Percentiles rank a stretch among this genome's conserved stretches.
Evolutionary conservation across 1,140 invertebrate genomes (phyloP).

Genomic region (Thereuonema tuberculata): DNA sequence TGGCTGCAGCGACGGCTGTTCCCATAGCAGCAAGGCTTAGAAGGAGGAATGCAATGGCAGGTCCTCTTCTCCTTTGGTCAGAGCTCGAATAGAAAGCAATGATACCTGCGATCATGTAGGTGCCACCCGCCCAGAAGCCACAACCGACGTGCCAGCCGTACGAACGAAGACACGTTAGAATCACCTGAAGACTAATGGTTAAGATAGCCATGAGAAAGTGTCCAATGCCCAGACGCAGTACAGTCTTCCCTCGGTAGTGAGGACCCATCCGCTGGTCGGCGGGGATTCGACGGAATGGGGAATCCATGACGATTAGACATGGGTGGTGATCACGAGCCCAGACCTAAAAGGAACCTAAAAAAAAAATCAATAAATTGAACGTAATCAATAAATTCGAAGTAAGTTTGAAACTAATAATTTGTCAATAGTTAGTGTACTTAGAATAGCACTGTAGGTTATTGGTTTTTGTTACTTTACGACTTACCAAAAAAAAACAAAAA

Average conservation of each 20-base stretch:
- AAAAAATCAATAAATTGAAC: too few relatives aligned
- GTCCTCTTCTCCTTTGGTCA: background rate
- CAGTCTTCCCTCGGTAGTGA: slow-evolving; percentile 1
- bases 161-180: background rate
- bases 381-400: too few relatives aligned
- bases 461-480: too few relatives aligned
- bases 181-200: background rate
- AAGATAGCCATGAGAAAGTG: background rate
- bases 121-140: background rate
- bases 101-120: background rate
- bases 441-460: too few relatives aligned
- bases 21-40: background rate
- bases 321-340: background rate
- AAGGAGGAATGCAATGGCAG: slow-evolving; percentile 2
- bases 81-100: background rate
- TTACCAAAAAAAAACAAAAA: too few relatives aligned
- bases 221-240: background rate
- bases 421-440: too few relatives aligned
- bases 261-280: background rate
- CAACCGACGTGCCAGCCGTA: background rate
- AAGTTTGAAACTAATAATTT: too few relatives aligned
- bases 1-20: background rate
- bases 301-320: background rate
- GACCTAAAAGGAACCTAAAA: too few relatives aligned
- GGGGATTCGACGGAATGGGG: background rate